Conservation (phyloP, 1,140 invertebrate species). For the Euura saliciscinereae region DNA sequence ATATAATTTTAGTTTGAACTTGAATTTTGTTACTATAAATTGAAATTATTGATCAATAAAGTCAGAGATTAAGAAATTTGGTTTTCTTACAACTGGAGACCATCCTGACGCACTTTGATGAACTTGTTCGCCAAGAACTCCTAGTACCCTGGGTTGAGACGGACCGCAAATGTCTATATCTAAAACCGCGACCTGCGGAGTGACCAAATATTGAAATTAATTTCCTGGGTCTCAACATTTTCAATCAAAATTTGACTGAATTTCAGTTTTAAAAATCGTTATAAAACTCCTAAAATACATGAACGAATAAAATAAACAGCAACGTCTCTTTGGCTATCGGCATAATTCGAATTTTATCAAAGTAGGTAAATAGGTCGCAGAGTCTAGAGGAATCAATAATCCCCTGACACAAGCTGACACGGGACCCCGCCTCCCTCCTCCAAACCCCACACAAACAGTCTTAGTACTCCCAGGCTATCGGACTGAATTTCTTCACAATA, state of each 20-base stretch:
- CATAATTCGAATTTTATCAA: too few relatives aligned
- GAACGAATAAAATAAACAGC: too few relatives aligned
- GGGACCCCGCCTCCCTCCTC: conserved; percentile 14
- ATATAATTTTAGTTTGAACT: background rate
- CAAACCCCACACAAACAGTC: conserved; percentile 19
- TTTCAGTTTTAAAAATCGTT: too few relatives aligned
- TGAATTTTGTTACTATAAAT: conserved; percentile 2
- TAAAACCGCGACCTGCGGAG: conserved; percentile 78
- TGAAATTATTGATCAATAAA: background rate
- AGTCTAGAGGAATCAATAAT: conserved; percentile 43
- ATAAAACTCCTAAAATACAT: too few relatives aligned
- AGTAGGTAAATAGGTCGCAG: too few relatives aligned
- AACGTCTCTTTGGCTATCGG: too few relatives aligned
- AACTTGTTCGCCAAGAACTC: conserved; percentile 77
- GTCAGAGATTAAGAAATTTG: background rate
- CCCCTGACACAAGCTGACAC: conserved; percentile 48
- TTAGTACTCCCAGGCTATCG: conserved; percentile 14
- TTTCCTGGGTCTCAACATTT: too few relatives aligned
- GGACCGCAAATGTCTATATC: conserved; percentile 96
- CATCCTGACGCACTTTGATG: conserved; percentile 96
- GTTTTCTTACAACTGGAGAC: conserved; percentile 86
- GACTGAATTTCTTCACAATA: background rate
- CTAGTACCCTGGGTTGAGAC: conserved; percentile 75
- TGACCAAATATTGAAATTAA: too few relatives aligned
- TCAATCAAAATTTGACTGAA: too few relatives aligned